Conservation (phyloP, 2,113 vertebrate species). For the Fregata magnificens region DNA sequence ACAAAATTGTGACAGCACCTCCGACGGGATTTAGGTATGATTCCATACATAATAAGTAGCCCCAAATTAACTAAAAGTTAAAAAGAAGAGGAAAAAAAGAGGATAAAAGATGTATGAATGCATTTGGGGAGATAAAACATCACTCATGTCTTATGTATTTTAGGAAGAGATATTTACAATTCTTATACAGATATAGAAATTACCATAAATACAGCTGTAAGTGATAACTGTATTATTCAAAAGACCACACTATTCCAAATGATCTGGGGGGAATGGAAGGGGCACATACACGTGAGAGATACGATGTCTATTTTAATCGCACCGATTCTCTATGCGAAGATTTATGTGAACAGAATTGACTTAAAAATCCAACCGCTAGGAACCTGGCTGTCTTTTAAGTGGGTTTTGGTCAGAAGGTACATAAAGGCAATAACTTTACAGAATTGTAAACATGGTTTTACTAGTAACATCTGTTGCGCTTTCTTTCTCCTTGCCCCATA, state of each 20-base stretch:
- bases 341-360: neutral
- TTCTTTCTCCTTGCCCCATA: slow-evolving; percentile 77
- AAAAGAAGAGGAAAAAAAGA: neutral
- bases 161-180: neutral
- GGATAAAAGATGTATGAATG: neutral
- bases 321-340: accelerated
- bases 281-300: neutral
- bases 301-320: neutral
- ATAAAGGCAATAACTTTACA: slow-evolving; percentile 53
- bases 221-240: neutral
- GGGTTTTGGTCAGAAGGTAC: slow-evolving; percentile 38
- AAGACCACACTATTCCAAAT: neutral
- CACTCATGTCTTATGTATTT: neutral
- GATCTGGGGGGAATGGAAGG: neutral
- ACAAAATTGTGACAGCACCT: neutral
- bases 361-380: neutral
- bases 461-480: slow-evolving; percentile 84
- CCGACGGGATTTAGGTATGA: neutral
- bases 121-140: neutral
- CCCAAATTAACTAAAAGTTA: neutral
- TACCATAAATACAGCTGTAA: neutral
- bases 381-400: neutral
- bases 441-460: slow-evolving; percentile 81
- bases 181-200: neutral
- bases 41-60: neutral